A percentile compares a stretch with the other conserved stretches of the same genome.
Evolutionary conservation across 2,888 invertebrate genomes (phyloP).

Genomic region (Yponomeuta sedellus): DNA sequence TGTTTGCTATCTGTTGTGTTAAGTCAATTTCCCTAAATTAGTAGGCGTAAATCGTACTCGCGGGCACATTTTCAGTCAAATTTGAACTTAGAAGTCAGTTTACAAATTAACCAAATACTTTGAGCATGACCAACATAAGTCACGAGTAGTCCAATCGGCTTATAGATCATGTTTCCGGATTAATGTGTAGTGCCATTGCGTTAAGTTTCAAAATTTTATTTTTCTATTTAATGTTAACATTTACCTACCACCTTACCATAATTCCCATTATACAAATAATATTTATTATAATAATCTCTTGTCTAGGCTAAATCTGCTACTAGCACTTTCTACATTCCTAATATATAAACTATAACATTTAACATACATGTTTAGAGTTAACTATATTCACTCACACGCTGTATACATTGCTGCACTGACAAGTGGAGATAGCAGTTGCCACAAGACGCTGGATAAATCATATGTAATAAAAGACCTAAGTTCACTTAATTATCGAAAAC

Average conservation of each 20-base stretch:
- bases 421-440: too few relatives aligned
- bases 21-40: too few relatives aligned
- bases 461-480: too few relatives aligned
- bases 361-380: background rate
- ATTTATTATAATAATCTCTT: slow-evolving; percentile 14
- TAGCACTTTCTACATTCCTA: slow-evolving; percentile 8
- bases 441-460: too few relatives aligned
- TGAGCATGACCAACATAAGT: background rate
- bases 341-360: background rate
- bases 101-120: too few relatives aligned
- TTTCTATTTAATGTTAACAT: slow-evolving; percentile 27
- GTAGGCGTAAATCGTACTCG: too few relatives aligned
- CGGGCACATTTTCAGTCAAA: too few relatives aligned
- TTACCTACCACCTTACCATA: background rate
- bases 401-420: too few relatives aligned
- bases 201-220: slow-evolving; percentile 42
- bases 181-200: slow-evolving; percentile 35
- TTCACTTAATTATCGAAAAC: too few relatives aligned
- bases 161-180: background rate
- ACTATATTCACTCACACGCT: too few relatives aligned
- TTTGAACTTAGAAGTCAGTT: too few relatives aligned
- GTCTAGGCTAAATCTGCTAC: background rate
- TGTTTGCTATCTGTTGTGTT: too few relatives aligned
- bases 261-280: slow-evolving; percentile 22
- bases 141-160: background rate